Base-by-base conservation (phyloP, 2,888 invertebrate species). In the Thereva unica region DNA sequence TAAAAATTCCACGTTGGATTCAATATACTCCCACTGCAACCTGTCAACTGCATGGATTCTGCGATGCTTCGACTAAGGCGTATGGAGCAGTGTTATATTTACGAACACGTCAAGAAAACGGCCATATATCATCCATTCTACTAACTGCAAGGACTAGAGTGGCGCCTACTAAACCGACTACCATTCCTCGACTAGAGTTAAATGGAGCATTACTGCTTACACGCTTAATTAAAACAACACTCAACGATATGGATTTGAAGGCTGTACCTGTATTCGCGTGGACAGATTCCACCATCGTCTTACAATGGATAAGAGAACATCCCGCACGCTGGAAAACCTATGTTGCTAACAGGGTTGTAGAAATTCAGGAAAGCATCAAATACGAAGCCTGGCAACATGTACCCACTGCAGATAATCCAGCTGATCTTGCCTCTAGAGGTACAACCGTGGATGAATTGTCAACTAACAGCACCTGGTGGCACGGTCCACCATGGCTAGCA, bases 111-210 rank as follows among this genome's bases (percentile, higher is more conserved):
- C 8, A 5, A 9, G 5, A 1, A 10, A 4, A 23, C 8, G 34
- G 7, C 2, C 1, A 4, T 4, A 23, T 12, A 3, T 5, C 5
- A 12, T 23, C 49, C 4, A 4, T 1, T 1, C 8, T 49, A 6
- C 12, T 49, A 2, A 8, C 8, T 12, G 49, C 49, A 0, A 49
- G 23, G 7, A 10, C 23, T 2, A 49, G 34, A 23, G 23, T 49
- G 4, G 49, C 67, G n/a, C 69, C 67, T 7, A 4, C 55, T 2
- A 74, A 73, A 52, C 47, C 57, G 8, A 59, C 69, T 3, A 68
- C 73, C 1, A 66, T 74, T 34, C 71, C 73, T 4, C 54, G 73
- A 7, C 54, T 74, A 4, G 72, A 73, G 40, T 61, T 75, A 12
- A 57, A 68, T 5, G 65, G 47, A 12, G 66, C 70, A 23, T 1